Evolutionary conservation across 2,888 invertebrate genomes (phyloP).

Genomic region (Blera fallax): DNA sequence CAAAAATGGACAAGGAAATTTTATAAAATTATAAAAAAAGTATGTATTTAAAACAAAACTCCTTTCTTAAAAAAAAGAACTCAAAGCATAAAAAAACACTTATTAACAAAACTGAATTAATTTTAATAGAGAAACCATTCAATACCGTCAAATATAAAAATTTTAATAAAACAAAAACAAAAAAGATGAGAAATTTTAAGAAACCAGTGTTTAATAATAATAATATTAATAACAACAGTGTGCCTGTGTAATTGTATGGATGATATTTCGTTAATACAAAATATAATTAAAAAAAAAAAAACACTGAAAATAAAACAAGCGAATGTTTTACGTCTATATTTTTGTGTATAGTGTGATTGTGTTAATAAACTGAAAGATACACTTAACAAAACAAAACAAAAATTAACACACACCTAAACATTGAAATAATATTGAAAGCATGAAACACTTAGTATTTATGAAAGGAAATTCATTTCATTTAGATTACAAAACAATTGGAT

Average conservation of each 20-base stretch:
- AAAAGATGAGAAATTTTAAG: slow-evolving; percentile 36
- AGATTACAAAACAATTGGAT: slow-evolving; percentile 66
- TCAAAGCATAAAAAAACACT: slow-evolving; percentile 44
- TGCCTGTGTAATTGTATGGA: slow-evolving; percentile 64
- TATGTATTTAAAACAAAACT: slow-evolving; percentile 28
- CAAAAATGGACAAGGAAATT: slow-evolving; percentile 63
- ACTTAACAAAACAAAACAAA: slow-evolving; percentile 37
- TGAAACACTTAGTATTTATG: slow-evolving; percentile 66
- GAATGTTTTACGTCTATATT: slow-evolving; percentile 52
- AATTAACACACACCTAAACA: slow-evolving; percentile 60
- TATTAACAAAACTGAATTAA: slow-evolving; percentile 55
- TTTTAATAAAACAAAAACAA: slow-evolving; percentile 28
- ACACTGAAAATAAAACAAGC: slow-evolving; percentile 48
- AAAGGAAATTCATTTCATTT: slow-evolving; percentile 66
- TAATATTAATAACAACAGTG: slow-evolving; percentile 56
- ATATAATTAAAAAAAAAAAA: slow-evolving; percentile 31
- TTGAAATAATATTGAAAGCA: slow-evolving; percentile 65
- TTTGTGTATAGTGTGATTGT: slow-evolving; percentile 71
- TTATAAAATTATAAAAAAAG: slow-evolving; percentile 56
- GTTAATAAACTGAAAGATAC: slow-evolving; percentile 57
- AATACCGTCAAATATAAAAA: slow-evolving; percentile 63
- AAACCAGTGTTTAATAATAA: slow-evolving; percentile 25
- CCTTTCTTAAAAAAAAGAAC: slow-evolving; percentile 41
- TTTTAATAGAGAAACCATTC: slow-evolving; percentile 62
- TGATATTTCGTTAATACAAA: slow-evolving; percentile 55